phyloP scores from a whole-genome alignment of 1,140 invertebrate genomes.

The Zelostemma sp. region DNA sequence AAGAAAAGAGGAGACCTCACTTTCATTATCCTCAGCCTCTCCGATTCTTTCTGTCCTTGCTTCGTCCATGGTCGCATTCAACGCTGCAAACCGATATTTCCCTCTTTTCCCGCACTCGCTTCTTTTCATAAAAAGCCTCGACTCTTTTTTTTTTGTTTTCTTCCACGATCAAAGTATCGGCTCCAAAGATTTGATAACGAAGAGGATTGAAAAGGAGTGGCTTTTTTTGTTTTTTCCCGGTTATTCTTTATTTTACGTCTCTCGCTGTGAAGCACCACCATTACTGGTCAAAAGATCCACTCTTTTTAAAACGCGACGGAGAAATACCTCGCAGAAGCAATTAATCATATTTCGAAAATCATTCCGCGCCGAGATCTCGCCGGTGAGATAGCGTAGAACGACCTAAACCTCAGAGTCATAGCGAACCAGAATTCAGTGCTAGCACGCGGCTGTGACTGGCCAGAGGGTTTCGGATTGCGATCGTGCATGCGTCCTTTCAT shows the following conservation, averaged over 20 bases:
- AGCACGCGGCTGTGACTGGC: conserved; percentile 34
- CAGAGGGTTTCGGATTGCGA: conserved; percentile 43
- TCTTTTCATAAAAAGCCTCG: conserved; percentile 11
- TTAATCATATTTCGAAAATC: conserved; percentile 72
- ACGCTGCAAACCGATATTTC: conserved; percentile 42
- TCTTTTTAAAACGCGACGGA: conserved; percentile 51
- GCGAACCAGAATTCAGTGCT: conserved; percentile 53
- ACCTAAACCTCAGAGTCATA: conserved; percentile 65
- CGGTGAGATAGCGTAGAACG: conserved; percentile 58
- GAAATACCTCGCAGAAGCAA: conserved; percentile 64
- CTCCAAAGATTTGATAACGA: background rate
- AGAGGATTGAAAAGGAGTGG: conserved; percentile 13
- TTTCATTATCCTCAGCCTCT: conserved; percentile 42
- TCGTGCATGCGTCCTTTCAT: conserved; percentile 45
- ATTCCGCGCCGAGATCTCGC: conserved; percentile 62
- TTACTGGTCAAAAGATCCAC: conserved; percentile 50
- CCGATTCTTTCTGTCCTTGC: conserved; percentile 41
- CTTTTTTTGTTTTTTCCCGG: conserved; percentile 43
- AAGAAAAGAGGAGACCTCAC: conserved; percentile 27
- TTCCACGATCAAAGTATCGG: background rate
- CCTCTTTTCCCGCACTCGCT: conserved; percentile 27
- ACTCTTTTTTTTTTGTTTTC: conserved; percentile 14
- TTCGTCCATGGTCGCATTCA: conserved; percentile 30
- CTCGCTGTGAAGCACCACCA: conserved; percentile 42
- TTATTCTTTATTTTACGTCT: conserved; percentile 33